Evolutionary conservation across 2,113 vertebrate species (phyloP).

Genomic region (Labeo rohita): DNA sequence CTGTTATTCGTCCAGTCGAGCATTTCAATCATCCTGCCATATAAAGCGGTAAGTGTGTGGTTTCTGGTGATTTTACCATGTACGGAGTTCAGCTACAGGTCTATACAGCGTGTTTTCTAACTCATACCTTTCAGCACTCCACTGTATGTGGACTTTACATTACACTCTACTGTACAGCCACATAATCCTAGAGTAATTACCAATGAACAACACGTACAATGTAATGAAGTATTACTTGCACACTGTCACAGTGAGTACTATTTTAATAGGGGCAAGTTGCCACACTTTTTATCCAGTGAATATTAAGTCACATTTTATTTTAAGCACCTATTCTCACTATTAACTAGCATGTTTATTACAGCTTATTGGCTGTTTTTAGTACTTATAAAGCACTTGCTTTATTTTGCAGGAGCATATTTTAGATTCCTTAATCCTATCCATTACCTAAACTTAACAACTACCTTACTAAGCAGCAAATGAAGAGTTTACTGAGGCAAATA

Average conservation of each 20-base stretch:
- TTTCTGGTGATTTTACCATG: neutral
- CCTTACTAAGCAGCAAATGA: neutral
- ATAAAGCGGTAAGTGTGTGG: neutral
- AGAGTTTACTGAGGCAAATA: too few species aligned
- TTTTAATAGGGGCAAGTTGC: neutral
- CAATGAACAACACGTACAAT: neutral
- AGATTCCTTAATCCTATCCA: neutral
- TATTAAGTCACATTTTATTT: neutral
- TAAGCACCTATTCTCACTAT: neutral
- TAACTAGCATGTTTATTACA: neutral
- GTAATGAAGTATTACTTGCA: neutral
- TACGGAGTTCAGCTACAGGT: conserved; percentile 15
- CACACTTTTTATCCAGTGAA: neutral
- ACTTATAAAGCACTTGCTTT: neutral
- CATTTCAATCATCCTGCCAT: neutral
- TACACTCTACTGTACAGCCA: neutral
- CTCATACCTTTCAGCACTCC: neutral
- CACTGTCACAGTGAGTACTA: neutral
- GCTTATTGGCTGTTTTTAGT: too few species aligned
- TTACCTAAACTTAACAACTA: neutral
- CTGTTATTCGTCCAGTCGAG: neutral
- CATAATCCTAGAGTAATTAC: neutral
- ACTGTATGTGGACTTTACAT: neutral
- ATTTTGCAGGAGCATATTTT: neutral
- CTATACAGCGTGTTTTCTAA: neutral